A percentile compares a stretch with the other conserved stretches of the same genome.
phyloP scores from a whole-genome alignment of 2,888 invertebrate genomes.

The Catonia carolina region DNA sequence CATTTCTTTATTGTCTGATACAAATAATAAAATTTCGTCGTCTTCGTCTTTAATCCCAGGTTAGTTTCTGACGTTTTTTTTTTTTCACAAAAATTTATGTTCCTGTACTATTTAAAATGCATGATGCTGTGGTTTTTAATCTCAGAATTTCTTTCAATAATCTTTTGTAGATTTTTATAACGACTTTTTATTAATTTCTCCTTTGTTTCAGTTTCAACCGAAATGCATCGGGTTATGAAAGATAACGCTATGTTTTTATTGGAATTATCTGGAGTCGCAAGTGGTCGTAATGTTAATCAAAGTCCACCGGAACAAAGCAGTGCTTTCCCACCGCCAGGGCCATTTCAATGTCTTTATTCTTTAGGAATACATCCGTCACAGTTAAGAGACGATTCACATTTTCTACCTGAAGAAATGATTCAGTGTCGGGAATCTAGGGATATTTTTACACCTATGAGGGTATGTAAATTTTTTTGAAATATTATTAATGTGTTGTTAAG shows the following conservation, averaged over 20 bases:
- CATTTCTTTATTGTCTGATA: slow-evolving; percentile 18
- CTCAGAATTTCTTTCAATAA: too few species aligned
- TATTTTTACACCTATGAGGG: slow-evolving; percentile 17
- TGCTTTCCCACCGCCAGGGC: slow-evolving; percentile 50
- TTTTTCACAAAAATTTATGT: not conserved
- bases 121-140: too few species aligned
- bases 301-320: slow-evolving; percentile 50
- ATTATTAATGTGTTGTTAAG: too few species aligned
- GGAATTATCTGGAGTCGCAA: slow-evolving; percentile 75
- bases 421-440: slow-evolving; percentile 25
- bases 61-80: slow-evolving; percentile 14
- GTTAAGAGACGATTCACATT: slow-evolving; percentile 27
- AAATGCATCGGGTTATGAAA: slow-evolving; percentile 64
- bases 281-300: slow-evolving; percentile 39
- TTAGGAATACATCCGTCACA: slow-evolving; percentile 43
- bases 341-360: slow-evolving; percentile 55
- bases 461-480: slow-evolving; percentile 6
- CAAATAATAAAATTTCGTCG: slow-evolving; percentile 28
- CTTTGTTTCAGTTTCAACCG: slow-evolving; percentile 6
- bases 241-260: slow-evolving; percentile 92
- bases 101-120: too few species aligned
- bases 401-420: slow-evolving; percentile 27
- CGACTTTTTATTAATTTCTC: not conserved
- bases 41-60: slow-evolving; percentile 27
- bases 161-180: not conserved